Percentiles rank a stretch among this genome's conserved stretches.
These are phyloP conservation scores for Thymelicus sylvestris DNA, from an alignment of 2,888 invertebrate genomes.

Conservation along the genomic window DNA sequence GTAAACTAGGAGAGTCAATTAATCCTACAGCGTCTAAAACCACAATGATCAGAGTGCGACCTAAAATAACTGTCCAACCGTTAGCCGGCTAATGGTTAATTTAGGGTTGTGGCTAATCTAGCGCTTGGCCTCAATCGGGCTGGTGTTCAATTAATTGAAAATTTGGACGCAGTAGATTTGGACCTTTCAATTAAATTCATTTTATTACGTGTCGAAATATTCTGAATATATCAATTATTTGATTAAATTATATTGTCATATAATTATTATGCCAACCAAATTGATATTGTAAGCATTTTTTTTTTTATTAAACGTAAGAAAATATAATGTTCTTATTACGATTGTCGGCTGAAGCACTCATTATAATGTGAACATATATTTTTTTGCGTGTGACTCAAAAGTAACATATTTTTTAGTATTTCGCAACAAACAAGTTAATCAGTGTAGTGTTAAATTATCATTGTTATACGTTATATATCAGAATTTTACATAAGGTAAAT, in stretches of 20 bases:
- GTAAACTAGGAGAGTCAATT: conserved; percentile 14
- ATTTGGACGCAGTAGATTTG: conserved; percentile 1
- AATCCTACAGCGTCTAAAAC: conserved; percentile 16
- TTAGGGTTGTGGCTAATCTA: conserved; percentile 32
- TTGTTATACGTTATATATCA: no score
- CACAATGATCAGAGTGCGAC: conserved; percentile 25
- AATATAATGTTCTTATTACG: no score
- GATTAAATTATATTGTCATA: no score
- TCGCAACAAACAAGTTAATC: no score
- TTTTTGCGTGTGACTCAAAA: no score
- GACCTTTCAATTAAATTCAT: not conserved
- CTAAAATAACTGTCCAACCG: conserved; percentile 29
- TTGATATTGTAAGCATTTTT: not conserved
- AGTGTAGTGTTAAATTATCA: no score
- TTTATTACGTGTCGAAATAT: not conserved
- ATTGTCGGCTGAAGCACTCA: no score
- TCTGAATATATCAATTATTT: not conserved
- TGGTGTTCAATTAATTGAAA: conserved; percentile 33
- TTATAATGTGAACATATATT: no score
- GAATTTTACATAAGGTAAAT: no score
- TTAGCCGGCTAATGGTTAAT: conserved; percentile 31
- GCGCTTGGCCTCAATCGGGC: conserved; percentile 12
- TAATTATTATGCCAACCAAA: not conserved
- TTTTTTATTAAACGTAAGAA: no score
- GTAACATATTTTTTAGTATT: no score